Percentiles rank a stretch among this genome's conserved stretches.
These are phyloP conservation scores for Patella caerulea DNA, from an alignment of 2,888 invertebrate genomes.

Conservation along the genomic window DNA sequence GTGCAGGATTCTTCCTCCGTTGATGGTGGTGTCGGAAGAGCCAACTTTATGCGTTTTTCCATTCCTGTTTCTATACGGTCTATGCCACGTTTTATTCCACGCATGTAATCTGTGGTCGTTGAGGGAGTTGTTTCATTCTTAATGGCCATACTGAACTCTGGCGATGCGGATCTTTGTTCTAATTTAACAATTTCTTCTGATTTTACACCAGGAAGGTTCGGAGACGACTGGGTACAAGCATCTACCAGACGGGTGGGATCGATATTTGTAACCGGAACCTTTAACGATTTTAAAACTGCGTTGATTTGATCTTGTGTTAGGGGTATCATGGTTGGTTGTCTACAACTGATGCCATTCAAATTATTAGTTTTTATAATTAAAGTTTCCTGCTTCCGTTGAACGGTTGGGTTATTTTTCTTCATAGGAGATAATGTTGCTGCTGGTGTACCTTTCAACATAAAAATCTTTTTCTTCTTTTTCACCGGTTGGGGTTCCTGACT, in stretches of 20 bases:
- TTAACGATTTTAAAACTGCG: constrained; percentile 56
- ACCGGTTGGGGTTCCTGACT: too few relatives aligned
- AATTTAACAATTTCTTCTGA: constrained; percentile 8
- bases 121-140: constrained; percentile 36
- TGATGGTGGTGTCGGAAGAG: constrained; percentile 51
- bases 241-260: constrained; percentile 35
- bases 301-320: constrained; percentile 59
- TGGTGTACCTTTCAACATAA: too few relatives aligned
- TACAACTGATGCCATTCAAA: constrained; percentile 17
- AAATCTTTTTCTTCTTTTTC: too few relatives aligned
- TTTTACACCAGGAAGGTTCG: constrained; percentile 19
- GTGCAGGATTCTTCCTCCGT: constrained; percentile 38
- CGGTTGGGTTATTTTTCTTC: background rate
- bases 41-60: constrained; percentile 51
- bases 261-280: constrained; percentile 51
- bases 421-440: background rate
- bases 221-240: constrained; percentile 43
- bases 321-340: constrained; percentile 50
- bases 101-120: constrained; percentile 25
- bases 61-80: constrained; percentile 29
- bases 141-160: constrained; percentile 32
- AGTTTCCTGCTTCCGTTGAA: too few relatives aligned
- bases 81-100: constrained; percentile 34
- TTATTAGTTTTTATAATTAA: background rate
- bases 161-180: constrained; percentile 27